Conservation (phyloP, 2,888 invertebrate species). For the Reticulitermes lucifugus region DNA sequence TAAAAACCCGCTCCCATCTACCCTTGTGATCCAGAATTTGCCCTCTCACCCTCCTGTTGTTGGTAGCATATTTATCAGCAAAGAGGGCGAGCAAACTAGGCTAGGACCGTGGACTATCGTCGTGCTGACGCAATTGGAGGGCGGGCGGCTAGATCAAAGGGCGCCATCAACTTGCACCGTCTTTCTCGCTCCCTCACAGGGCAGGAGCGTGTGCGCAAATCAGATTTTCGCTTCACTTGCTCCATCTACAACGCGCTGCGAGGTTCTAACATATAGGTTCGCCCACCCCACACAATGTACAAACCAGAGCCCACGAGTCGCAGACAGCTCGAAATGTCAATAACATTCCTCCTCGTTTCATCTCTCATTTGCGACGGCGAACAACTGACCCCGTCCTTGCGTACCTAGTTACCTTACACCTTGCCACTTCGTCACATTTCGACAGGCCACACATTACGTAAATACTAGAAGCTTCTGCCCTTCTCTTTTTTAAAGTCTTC, state of each 20-base stretch:
- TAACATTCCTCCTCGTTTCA: neutral
- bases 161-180: slow-evolving; percentile 19
- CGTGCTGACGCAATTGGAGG: slow-evolving; percentile 43
- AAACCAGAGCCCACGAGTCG: slow-evolving; percentile 14
- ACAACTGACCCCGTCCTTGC: no score
- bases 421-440: no score
- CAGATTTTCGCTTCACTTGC: slow-evolving; percentile 57
- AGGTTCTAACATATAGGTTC: slow-evolving; percentile 35
- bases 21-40: slow-evolving; percentile 13
- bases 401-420: no score
- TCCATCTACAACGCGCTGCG: slow-evolving; percentile 54
- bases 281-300: slow-evolving; percentile 11
- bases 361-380: no score
- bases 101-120: slow-evolving; percentile 18
- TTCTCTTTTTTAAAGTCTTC: no score
- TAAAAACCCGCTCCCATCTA: no score
- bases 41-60: slow-evolving; percentile 10
- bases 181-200: slow-evolving; percentile 28
- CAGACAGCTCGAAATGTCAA: slow-evolving; percentile 12
- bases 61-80: slow-evolving; percentile 39
- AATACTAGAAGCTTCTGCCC: no score
- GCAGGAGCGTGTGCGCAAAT: slow-evolving; percentile 55
- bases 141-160: slow-evolving; percentile 49
- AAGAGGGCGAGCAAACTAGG: slow-evolving; percentile 6
- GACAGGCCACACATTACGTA: no score